Conservation (phyloP, 2,888 invertebrate genomes). For the Eulithis prunata region DNA sequence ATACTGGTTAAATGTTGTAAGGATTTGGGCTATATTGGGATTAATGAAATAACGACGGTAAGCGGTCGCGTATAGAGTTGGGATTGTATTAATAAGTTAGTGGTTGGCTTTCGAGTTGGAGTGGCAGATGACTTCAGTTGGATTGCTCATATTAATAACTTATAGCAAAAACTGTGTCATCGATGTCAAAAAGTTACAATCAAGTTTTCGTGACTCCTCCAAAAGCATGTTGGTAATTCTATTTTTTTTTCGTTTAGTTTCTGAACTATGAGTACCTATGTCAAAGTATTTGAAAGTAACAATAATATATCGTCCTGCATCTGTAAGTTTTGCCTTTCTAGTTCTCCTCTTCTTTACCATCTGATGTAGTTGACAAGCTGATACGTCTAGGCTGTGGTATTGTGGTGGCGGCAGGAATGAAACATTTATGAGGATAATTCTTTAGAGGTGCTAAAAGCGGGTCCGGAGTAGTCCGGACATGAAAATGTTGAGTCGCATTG, state of each 20-base stretch:
- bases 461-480: constrained; percentile 44
- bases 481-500: constrained; percentile 47
- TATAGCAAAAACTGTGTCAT: background rate
- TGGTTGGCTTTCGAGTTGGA: constrained; percentile 13
- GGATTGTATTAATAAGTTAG: constrained; percentile 44
- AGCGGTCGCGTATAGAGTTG: constrained; percentile 47
- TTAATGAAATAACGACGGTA: constrained; percentile 49
- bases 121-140: constrained; percentile 19
- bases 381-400: constrained; percentile 1
- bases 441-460: constrained; percentile 52
- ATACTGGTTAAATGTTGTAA: constrained; percentile 53
- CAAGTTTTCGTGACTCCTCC: no score
- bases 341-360: background rate
- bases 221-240: no score
- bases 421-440: constrained; percentile 58
- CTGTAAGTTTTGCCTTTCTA: background rate
- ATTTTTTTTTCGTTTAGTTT: no score
- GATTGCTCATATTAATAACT: background rate
- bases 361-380: constrained; percentile 9
- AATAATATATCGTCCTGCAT: background rate
- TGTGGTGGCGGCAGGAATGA: constrained; percentile 44
- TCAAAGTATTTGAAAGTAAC: background rate
- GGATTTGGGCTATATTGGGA: constrained; percentile 43
- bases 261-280: background rate
- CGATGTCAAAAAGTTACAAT: background rate